Conservation (phyloP, 2,113 vertebrate genomes). For the Pandion haliaetus region DNA sequence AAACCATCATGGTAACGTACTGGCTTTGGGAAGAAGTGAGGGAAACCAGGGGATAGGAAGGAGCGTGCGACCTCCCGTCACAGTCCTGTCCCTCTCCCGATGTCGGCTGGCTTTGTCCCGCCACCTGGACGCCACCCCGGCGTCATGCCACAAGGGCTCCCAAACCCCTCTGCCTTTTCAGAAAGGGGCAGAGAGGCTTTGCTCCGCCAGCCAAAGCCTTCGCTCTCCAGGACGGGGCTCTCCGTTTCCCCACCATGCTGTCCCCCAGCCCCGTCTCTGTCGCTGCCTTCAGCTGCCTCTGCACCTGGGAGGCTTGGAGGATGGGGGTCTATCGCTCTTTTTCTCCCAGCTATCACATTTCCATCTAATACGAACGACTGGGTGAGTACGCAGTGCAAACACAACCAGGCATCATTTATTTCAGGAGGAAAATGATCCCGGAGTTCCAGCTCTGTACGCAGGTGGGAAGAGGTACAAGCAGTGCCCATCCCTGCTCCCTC, state of each 20-base stretch:
- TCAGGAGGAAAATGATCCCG: neutral
- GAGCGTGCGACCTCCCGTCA: neutral
- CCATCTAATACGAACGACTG: neutral
- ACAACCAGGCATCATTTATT: too few species aligned
- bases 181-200: neutral
- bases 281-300: neutral
- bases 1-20: neutral
- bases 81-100: neutral
- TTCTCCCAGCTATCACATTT: neutral
- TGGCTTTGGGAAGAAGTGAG: neutral
- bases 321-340: neutral
- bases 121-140: fast-evolving
- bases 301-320: neutral
- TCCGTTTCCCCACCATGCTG: fast-evolving
- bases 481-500: neutral
- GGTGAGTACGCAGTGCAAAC: neutral
- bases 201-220: neutral
- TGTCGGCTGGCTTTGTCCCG: neutral
- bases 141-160: neutral
- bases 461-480: neutral
- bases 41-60: neutral
- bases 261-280: neutral
- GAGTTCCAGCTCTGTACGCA: neutral
- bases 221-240: fast-evolving
- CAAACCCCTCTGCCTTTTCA: fast-evolving